phyloP scores from a whole-genome alignment of 2,888 invertebrate genomes.

The Agrochola circellaris region DNA sequence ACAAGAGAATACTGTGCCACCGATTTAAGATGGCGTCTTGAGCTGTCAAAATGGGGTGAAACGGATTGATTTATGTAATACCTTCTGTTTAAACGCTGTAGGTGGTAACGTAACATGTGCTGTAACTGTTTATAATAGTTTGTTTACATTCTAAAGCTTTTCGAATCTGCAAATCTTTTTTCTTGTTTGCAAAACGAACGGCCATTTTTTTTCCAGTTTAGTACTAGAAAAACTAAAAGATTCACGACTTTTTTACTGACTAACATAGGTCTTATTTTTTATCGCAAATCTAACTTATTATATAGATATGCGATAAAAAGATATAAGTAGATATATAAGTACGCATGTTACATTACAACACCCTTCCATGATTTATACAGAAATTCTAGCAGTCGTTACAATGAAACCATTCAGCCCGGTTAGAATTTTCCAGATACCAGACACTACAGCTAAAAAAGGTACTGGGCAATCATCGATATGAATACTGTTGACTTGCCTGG shows the following conservation, averaged over 20 bases:
- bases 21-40: slow-evolving; percentile 71
- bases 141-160: slow-evolving; percentile 56
- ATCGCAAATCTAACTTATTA: too few species aligned
- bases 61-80: slow-evolving; percentile 67
- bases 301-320: neutral
- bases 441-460: neutral
- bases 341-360: neutral
- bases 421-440: neutral
- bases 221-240: too few species aligned
- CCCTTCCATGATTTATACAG: too few species aligned
- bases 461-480: neutral
- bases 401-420: neutral
- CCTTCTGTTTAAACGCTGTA: slow-evolving; percentile 61
- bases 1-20: slow-evolving; percentile 69
- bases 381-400: neutral
- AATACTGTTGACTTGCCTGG: neutral
- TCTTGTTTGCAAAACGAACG: neutral
- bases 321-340: neutral
- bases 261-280: too few species aligned
- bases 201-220: slow-evolving; percentile 17
- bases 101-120: slow-evolving; percentile 64
- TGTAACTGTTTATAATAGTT: slow-evolving; percentile 39
- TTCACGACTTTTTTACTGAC: neutral
- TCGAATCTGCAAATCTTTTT: neutral
- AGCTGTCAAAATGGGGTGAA: slow-evolving; percentile 69